Base-by-base conservation (phyloP, 2,797 vertebrate species). In the Monodelphis domestica region DNA sequence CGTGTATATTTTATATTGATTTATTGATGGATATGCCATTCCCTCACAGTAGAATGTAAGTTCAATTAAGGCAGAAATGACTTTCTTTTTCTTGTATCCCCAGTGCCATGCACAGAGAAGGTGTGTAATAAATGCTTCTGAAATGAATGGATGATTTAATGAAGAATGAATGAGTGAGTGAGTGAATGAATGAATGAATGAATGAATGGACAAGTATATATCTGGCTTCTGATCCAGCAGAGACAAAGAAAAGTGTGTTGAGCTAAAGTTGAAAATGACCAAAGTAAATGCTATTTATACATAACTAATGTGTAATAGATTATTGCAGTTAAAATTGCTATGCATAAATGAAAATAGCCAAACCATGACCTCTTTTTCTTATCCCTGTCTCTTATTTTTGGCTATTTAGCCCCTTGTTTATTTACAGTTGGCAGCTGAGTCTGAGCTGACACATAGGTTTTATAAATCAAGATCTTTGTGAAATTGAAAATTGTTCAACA, bases 401-500 rank as follows among this genome's bases (percentile, higher is more conserved):
- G 56, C 28, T 53, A 26, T n/a, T 11, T 29, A 59, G 56, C 5
- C 45, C 12, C 29, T 57, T 59, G 87, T 50, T 93, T 63, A 38
- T 52, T 28, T 38, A 89, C 91, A 14, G 14, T 90, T 93, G 84
- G 52, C 54, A 96, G 70, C 84, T 94, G 52, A 53, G 55, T 94
- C 54, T 78, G 93, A 94, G 38, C 6, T 90, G 90, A 93, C 91
- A 9, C 12, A 95, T 95, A 87, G 17, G 88, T 95, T 97, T 95
- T 96, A 89, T 87, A 95, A 95, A 89, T 45, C 91, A 95, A 29
- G 53, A 92, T 93, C 54, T 84, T 96, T 92, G 89, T 89, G 87
- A 95, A 54, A 94, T 90, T 92, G 87, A 94, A 94, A 97, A 95
- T 57, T 89, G 63, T 90, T 88, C 57, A 93, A 93, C 63, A 91